phyloP scores from a whole-genome alignment of 1,140 invertebrate genomes.

The Cryptotermes secundus region DNA sequence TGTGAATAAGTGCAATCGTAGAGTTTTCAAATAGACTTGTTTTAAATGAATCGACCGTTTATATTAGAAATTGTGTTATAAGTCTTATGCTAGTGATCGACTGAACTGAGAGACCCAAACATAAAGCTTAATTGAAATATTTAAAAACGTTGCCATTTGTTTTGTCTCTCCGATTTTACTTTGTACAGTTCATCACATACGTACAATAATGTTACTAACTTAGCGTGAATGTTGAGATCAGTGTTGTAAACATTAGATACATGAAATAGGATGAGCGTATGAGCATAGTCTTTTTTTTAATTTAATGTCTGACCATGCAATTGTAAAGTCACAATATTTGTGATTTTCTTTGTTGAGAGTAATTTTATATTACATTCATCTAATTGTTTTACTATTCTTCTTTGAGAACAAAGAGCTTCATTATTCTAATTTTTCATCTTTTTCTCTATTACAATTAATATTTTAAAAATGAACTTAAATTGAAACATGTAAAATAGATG shows the following conservation, averaged over 20 bases:
- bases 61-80: background rate
- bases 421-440: too few relatives aligned
- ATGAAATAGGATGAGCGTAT: background rate
- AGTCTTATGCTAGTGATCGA: background rate
- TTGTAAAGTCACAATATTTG: background rate
- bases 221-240: background rate
- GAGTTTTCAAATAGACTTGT: conserved; percentile 8
- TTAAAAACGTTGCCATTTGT: conserved; percentile 13
- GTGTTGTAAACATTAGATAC: conserved; percentile 2
- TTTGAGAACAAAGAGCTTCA: background rate
- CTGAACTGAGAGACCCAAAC: background rate
- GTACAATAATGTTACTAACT: background rate
- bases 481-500: too few relatives aligned
- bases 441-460: too few relatives aligned
- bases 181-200: background rate
- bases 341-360: background rate
- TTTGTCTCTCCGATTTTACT: background rate
- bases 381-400: background rate
- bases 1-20: conserved; percentile 12
- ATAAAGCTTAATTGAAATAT: background rate
- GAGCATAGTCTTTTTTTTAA: conserved; percentile 1
- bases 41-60: background rate
- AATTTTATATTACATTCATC: background rate
- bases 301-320: background rate
- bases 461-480: too few relatives aligned